Percentiles rank a stretch among this genome's conserved stretches.
These are phyloP conservation scores for Parotocinclus haroldoi DNA, from an alignment of 2,797 vertebrate species.

Conservation along the genomic window DNA sequence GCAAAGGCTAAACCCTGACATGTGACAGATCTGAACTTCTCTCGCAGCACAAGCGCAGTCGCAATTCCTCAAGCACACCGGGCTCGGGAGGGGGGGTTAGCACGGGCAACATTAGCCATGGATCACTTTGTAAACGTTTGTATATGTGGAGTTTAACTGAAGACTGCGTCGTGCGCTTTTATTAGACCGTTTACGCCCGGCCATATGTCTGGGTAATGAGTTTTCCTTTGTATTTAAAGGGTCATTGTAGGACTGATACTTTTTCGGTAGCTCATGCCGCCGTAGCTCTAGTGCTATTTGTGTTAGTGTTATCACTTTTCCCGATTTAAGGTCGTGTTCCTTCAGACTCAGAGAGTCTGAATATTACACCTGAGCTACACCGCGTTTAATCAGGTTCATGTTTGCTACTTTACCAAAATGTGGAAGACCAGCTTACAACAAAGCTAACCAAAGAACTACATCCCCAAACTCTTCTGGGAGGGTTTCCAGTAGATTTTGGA, in stretches of 20 bases:
- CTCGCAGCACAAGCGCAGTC: slow-evolving; percentile 1
- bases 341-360: too few species aligned
- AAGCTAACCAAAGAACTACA: too few species aligned
- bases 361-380: too few species aligned
- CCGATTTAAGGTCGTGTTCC: too few species aligned
- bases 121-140: not conserved
- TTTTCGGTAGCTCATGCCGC: too few species aligned
- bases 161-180: not conserved
- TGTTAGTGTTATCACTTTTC: too few species aligned
- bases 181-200: not conserved
- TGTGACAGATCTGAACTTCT: slow-evolving; percentile 28
- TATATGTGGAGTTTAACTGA: not conserved
- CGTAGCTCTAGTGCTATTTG: too few species aligned
- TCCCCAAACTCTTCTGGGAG: too few species aligned
- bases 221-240: slow-evolving; percentile 42
- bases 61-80: not conserved
- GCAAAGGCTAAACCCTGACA: slow-evolving; percentile 23
- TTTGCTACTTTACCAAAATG: too few species aligned
- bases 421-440: too few species aligned
- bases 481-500: too few species aligned
- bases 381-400: too few species aligned
- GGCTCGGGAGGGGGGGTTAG: not conserved
- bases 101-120: not conserved
- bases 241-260: not conserved
- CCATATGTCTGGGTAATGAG: slow-evolving; percentile 49